Evolutionary conservation across 2,888 invertebrate genomes (phyloP), one percentile per base, ranked within the genome.

Genomic region (Hydroisotoma schaefferi): DNA sequence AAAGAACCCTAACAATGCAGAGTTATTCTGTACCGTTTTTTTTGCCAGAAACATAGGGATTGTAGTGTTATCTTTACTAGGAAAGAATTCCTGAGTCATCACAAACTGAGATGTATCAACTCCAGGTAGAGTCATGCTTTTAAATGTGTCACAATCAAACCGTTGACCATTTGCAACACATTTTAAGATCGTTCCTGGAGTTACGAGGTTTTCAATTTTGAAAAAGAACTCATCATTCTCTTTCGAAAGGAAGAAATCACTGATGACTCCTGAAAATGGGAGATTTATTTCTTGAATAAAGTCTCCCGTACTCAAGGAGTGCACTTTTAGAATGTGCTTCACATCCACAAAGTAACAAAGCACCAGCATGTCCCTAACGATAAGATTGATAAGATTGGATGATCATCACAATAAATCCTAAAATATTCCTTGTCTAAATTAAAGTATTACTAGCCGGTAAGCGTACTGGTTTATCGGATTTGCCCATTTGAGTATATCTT

Each of bases 141-240:
- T 47, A 8, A 12, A 47, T 8, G n/a, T 47, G 5, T 18, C 25
- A n/a, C 47, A 47, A 5, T 47, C 8, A 6, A 47, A 6, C 25
- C 25, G 23, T 18, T 18, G 43, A 18, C 43, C 8, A 10, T 8
- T 6, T 20, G 8, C n/a, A 18, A 22, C 15, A 51, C 51, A 51
- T n/a, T 22, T 10, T 10, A 18, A 53, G 6, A 53, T 25, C 22
- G 25, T 38, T 27, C 55, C 55, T 23, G 55, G 55, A 12, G 20
- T 8, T 12, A 55, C 43, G 18, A 55, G 23, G 29, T 55, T 55
- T 28, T 55, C 44, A 27, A 55, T 27, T 27, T 27, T 37, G 23
- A 55, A 46, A 28, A 55, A 55, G 20, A 55, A 55, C 46, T 55
- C 55, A 15, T 10, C 8, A 38, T 46, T 38, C n/a, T 43, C 55